Base-by-base conservation (phyloP, 1,140 invertebrate species). In the Chelonus insularis region DNA sequence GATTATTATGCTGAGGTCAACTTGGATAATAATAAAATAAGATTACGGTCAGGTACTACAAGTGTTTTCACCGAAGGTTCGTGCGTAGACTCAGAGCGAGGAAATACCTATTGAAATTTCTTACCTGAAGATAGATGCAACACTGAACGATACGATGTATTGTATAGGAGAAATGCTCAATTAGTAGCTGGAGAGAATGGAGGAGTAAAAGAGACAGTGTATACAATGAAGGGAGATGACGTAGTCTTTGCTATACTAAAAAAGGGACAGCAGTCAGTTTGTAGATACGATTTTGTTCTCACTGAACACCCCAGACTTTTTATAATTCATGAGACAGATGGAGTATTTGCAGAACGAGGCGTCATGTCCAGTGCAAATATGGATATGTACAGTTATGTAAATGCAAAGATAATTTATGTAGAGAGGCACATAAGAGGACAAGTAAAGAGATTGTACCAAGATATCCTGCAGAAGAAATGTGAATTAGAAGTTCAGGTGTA, bases 41-140 rank as follows among this genome's bases (percentile, higher is more conserved):
- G 43, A 1, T 32, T 68, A 0, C 21, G 36, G 11, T 61, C 61
- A 1, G 60, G 63, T 18, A 60, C 37, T 6, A 20, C 16, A 7
- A 63, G 61, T 9, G 16, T 25, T 9, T 59, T 61, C 4, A 52
- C 16, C 1, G 41, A 47, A 9, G 57, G 48, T 25, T 0, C 25
- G 0, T 68, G 64, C 23, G 8, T 47, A 0, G 67, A 68, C 25
- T 25, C 5, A 20, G 57, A 62, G 9, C 21, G 32, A 7, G 64
- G 67, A 11, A n/a, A 66, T 20, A 61, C 67, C 1, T 68, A 60
- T 20, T 68, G 67, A 64, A 12, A 65, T 11, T 50, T 51, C 0
- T 1, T 59, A 14, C 16, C 43, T 8, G 4, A 1, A 16, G 37
- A 39, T 1, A 1, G 25, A 12, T 55, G 58, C 37, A 60, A 57